Conservation (phyloP, 2,888 invertebrate genomes). For the Cryptocheilus praepositus region DNA sequence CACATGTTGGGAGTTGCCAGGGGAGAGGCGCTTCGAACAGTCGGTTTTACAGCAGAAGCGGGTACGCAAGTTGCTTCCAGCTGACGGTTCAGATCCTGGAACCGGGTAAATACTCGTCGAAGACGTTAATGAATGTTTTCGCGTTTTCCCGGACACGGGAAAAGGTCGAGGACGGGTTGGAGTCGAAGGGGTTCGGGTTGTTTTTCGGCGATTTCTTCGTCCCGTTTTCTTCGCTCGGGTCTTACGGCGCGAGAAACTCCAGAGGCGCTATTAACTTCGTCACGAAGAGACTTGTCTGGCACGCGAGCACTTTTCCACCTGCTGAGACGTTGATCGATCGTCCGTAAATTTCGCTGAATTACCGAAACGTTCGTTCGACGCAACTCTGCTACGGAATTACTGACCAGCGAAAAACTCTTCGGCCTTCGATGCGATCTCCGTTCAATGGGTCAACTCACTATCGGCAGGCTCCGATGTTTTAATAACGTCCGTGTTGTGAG, state of each 20-base stretch:
- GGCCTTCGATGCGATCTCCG: too few relatives aligned
- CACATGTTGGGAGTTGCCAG: too few relatives aligned
- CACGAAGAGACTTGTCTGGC: constrained; percentile 46
- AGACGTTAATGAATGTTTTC: constrained; percentile 54
- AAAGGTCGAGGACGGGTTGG: not conserved
- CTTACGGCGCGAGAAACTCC: constrained; percentile 1
- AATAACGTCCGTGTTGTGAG: too few relatives aligned
- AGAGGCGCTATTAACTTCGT: constrained; percentile 52
- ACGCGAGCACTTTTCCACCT: constrained; percentile 51
- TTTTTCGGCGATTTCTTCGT: constrained; percentile 52
- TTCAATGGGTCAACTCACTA: too few relatives aligned
- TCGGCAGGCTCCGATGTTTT: too few relatives aligned
- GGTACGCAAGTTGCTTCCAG: constrained; percentile 10
- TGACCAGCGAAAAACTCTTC: not conserved
- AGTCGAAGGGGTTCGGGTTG: constrained; percentile 24
- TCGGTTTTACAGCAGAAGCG: not conserved
- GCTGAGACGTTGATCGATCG: constrained; percentile 57
- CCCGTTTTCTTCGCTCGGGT: constrained; percentile 10
- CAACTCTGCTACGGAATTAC: constrained; percentile 8
- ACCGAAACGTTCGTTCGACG: constrained; percentile 12
- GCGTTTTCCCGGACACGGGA: constrained; percentile 30
- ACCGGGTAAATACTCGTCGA: constrained; percentile 33
- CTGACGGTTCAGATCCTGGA: constrained; percentile 11
- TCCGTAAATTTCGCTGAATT: constrained; percentile 42
- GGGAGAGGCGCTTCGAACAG: too few relatives aligned